Evolutionary conservation across 1,140 invertebrate species (phyloP), one percentile per base, ranked within the genome.

Genomic region (Aplysia californica): DNA sequence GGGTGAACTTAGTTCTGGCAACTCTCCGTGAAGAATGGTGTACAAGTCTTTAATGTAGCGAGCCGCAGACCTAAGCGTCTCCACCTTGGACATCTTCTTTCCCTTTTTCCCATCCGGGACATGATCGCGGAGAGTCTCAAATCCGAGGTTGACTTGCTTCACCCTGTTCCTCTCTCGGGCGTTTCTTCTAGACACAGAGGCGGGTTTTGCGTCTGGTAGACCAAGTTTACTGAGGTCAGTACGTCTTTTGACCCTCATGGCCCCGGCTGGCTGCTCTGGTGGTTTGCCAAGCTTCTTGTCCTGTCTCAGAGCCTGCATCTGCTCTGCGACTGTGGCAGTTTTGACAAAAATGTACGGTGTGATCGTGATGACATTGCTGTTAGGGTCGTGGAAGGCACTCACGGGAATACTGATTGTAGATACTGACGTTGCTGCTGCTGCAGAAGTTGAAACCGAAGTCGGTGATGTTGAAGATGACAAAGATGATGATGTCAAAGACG

Each of bases 101-200:
- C 87, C 87, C 65, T 96, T 96, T 83, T 83, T 82, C 20, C 85
- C 86, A 29, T 80, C 83, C 10, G 89, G 89, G 18, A 90, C 87
- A 76, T 89, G 89, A 39, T 90, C 84, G 29, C 88, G 72, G 5
- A 90, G 80, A 2, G 85, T 86, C 69, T 85, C 88, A 75, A 90
- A 90, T 15, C 87, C 87, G 95, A 96, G 94, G 88, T 98, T 68
- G 77, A 97, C 96, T 92, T 96, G 95, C 89, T 97, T 97, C 36
- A 98, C 97, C 67, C 97, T 93, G 89, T 98, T 98, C 67, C 96
- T 90, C 90, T 98, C 97, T 0, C 97, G 92, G 31, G 96, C 97
- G 90, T 98, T 98, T 81, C 97, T 92, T 67, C 96, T 91, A 0
- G 96, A 95, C 3, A 98, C 96, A 0, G 96, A 96, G 1, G 95